phyloP scores from a whole-genome alignment of 2,888 invertebrate genomes.

The Agrochola macilenta region DNA sequence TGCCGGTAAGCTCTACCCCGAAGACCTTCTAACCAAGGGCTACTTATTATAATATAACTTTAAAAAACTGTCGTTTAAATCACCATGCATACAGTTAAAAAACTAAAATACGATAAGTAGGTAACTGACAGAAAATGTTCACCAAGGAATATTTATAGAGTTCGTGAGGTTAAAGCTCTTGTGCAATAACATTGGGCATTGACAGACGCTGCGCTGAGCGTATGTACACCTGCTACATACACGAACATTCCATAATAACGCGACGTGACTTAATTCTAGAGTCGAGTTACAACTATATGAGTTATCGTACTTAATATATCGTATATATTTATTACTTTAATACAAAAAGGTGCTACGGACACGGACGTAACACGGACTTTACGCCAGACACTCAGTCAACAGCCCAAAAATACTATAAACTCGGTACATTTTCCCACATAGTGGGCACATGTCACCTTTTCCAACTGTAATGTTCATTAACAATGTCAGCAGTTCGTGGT shows the following conservation, averaged over 20 bases:
- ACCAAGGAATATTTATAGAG: conserved; percentile 19
- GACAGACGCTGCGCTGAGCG: conserved; percentile 53
- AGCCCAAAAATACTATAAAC: not conserved
- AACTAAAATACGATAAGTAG: conserved; percentile 15
- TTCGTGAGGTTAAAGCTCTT: conserved; percentile 53
- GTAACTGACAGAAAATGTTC: conserved; percentile 26
- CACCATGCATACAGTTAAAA: conserved; percentile 17
- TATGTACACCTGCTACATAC: conserved; percentile 73
- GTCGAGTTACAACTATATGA: conserved; percentile 70
- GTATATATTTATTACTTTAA: conserved; percentile 9
- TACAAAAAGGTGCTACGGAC: not conserved
- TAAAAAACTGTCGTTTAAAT: conserved; percentile 10
- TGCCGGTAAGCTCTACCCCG: conserved; percentile 72
- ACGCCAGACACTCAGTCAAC: not conserved
- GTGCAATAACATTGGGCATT: conserved; percentile 57
- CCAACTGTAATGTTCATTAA: not conserved
- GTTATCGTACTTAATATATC: conserved; percentile 31
- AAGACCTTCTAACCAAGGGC: conserved; percentile 63
- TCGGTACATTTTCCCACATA: conserved; percentile 3
- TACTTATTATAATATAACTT: conserved; percentile 26
- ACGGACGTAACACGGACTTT: not conserved
- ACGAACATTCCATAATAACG: conserved; percentile 70
- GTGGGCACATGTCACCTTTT: not conserved
- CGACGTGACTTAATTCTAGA: conserved; percentile 74
- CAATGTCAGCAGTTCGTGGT: not conserved